Evolutionary conservation across 2,888 invertebrate species (phyloP).

Genomic region (Ormyrus pomaceus): DNA sequence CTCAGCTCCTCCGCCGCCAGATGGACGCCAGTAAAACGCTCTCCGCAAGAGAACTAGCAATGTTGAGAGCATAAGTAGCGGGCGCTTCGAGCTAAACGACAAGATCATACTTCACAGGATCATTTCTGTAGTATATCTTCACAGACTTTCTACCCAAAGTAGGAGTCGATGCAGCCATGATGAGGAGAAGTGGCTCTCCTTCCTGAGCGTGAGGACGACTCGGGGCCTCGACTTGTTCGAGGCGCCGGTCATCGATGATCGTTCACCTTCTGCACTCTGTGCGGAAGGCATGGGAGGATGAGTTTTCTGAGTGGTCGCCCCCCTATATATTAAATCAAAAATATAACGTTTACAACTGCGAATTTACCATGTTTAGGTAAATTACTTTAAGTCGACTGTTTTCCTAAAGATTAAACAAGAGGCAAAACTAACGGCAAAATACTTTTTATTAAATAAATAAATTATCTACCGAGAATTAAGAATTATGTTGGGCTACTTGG

Average conservation of each 20-base stretch:
- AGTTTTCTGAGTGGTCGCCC: slow-evolving; percentile 68
- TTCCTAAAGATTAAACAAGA: too few relatives aligned
- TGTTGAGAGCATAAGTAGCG: too few relatives aligned
- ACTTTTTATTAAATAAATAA: too few relatives aligned
- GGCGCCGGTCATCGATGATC: slow-evolving; percentile 70
- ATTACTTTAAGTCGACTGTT: too few relatives aligned
- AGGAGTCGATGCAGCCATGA: slow-evolving; percentile 78
- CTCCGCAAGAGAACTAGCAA: too few relatives aligned
- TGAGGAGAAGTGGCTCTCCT: slow-evolving; percentile 78
- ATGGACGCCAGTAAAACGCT: too few relatives aligned
- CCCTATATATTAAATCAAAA: slow-evolving; percentile 4
- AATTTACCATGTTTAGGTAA: too few relatives aligned
- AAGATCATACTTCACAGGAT: slow-evolving; percentile 80
- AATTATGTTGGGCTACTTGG: too few relatives aligned
- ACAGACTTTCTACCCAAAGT: slow-evolving; percentile 77
- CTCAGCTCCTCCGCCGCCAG: too few relatives aligned
- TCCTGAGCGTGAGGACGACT: slow-evolving; percentile 74
- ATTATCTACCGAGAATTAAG: too few relatives aligned
- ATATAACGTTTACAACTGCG: too few relatives aligned
- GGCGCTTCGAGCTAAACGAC: slow-evolving; percentile 2
- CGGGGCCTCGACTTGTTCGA: slow-evolving; percentile 56
- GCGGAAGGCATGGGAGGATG: slow-evolving; percentile 63
- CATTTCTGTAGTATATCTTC: slow-evolving; percentile 83
- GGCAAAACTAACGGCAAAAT: too few relatives aligned
- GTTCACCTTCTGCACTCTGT: slow-evolving; percentile 67